Evolutionary conservation across 1,140 invertebrate genomes (phyloP), one percentile per base, ranked within the genome.

Genomic region (Schmidtea mediterranea): DNA sequence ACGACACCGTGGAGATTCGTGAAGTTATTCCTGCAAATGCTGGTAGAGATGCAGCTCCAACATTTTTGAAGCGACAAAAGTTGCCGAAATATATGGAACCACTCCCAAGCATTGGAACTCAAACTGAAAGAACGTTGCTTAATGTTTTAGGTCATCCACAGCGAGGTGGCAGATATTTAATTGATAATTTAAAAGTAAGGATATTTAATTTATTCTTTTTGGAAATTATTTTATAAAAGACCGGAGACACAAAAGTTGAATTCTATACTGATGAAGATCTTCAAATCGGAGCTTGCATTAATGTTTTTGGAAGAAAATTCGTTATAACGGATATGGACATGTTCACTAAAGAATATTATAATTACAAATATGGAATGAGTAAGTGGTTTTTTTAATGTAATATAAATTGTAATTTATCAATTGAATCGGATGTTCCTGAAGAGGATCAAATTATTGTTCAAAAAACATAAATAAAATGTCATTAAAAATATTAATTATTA

Each of bases 221-320:
- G 26, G 10, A 32, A 32, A 32, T 32, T 10, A 19, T 2, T 45
- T 45, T 52, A 13, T 54, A n/a, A n/a, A n/a, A 67, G 62, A 66
- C 63, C 43, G 64, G 66, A 32, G 58, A 58, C 9, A 53, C 58
- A 15, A 52, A 61, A 23, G 55, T 56, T 19, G 67, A 75, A 18
- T 76, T 72, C 62, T 80, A 79, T 56, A 72, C 62, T 22, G 76
- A 79, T 56, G 68, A 66, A 43, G 76, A 90, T 62, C 62, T 90
- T 13, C 71, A 71, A 13, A 78, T 65, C 10, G 66, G 66, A 6
- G 49, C 58, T 21, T 55, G 58, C 0, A 18, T 68, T 19, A 66
- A 62, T 53, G 59, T 66, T 12, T 66, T 58, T 58, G 61, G 63
- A 19, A 54, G 63, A 24, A 62, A 61, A 52, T 50, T 64, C 37